Base-by-base conservation (phyloP, 2,113 vertebrate species). In the Pseudolaguvia tuberculata region DNA sequence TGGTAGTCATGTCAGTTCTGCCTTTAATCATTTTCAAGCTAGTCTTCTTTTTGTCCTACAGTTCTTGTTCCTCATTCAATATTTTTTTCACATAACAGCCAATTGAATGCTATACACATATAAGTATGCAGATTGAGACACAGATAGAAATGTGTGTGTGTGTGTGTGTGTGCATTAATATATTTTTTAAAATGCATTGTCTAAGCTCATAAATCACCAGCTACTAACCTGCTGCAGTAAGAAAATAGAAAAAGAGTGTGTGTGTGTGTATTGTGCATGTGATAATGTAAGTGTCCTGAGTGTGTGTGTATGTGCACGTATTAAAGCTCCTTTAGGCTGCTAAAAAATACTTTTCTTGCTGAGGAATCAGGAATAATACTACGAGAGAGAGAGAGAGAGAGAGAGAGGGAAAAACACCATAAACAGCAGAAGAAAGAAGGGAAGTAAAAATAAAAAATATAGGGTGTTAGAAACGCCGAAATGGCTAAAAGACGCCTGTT, bases 261-360 rank as follows among this genome's bases (percentile, higher is more conserved):
- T 20, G 59, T 18, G 59, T 15, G 58, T 15, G 17, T 5, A n/a
- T 12, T 25, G 45, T n/a, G 6, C 13, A 45, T 15, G 63, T 23
- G 6, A 6, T 35, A 35, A 20, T 20, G 20, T 13, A 13, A 1
- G 59, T 21, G 20, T 21, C n/a, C n/a, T n/a, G n/a, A n/a, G n/a
- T n/a, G 0, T 21, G 12, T 18, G 47, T 35, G 57, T 45, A 39
- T 39, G 71, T 51, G 45, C 31, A 39, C 29, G 52, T 62, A 62
- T 62, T 73, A 62, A 62, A 72, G 70, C 70, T 73, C 47, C 58
- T 62, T 13, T 13, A 25, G 59, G 50, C 72, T 39, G 48, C 55
- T 72, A 13, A 59, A 58, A 48, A 76, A 76, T 62, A 17, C 53
- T 48, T 17, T 42, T 31, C 67, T 48, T 4, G 15, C 23, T 10